These are phyloP conservation scores for Myoxocephalus aenaeus DNA, from an alignment of 2,797 vertebrate species.

Conservation along the genomic window DNA sequence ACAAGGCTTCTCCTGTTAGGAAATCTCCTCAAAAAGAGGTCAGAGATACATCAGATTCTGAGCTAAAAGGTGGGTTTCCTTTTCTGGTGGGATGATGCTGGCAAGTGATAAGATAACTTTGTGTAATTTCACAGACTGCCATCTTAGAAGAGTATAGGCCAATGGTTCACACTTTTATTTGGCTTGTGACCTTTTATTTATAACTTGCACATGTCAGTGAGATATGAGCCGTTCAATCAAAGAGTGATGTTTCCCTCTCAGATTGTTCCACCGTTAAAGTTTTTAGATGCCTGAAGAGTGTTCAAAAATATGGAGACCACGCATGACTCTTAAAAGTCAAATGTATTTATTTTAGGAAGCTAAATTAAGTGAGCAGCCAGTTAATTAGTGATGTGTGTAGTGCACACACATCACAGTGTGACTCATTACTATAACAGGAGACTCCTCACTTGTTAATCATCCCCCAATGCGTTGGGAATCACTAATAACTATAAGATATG, in stretches of 20 bases:
- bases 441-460: slow-evolving; percentile 4
- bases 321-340: background rate
- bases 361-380: background rate
- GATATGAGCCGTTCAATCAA: background rate
- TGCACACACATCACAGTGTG: no score
- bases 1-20: slow-evolving; percentile 47
- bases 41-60: slow-evolving; percentile 78
- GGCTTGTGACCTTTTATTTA: slow-evolving; percentile 4
- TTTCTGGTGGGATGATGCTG: background rate
- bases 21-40: slow-evolving; percentile 81
- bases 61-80: slow-evolving; percentile 85
- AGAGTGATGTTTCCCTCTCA: background rate
- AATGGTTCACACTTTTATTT: background rate
- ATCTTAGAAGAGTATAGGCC: background rate
- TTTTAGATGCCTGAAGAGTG: background rate
- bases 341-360: background rate
- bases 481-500: background rate
- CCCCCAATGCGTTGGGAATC: background rate
- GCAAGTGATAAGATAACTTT: background rate
- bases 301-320: background rate
- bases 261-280: background rate
- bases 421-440: background rate
- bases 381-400: background rate
- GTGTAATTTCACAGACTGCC: background rate
- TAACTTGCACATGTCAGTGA: background rate